Base-by-base conservation (phyloP, 2,888 invertebrate species). In the Lymantria dispar region DNA sequence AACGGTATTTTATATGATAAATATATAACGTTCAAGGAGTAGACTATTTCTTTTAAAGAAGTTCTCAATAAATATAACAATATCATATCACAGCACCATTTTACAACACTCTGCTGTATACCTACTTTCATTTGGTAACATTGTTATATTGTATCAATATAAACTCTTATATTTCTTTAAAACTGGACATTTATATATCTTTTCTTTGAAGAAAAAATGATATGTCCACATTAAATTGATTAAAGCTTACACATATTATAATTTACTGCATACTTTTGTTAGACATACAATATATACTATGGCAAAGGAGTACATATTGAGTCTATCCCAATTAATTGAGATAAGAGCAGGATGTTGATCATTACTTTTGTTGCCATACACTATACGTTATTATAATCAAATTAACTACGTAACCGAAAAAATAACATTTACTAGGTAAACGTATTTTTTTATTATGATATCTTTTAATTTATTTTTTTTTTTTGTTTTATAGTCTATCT, bases 41-140 rank as follows among this genome's bases (percentile, higher is more conserved):
- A 69, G 63, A 56, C 61, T 66, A 72, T 70, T 68, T 69, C 64
- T 68, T 58, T 68, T 22, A 22, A 22, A 22, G 65, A 72, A 72
- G 66, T 68, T 50, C 71, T 71, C 64, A 64, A 75, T 70, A 76
- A 76, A 72, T 80, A 76, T 72, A 79, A 78, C 72, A 81, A 78
- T 79, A 82, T 74, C 78, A 80, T 83, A 85, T 83, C 83, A 85
- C 82, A 85, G 85, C 77, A 78, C 79, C 77, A 74, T 70, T 71
- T 76, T 74, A 79, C 78, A 80, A 74, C 76, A 72, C 60, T 64
- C 70, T 69, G 76, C 76, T 81, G 76, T 67, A 68, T 72, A 73
- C 68, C 68, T 74, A 73, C 68, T 68, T 74, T 70, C 66, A 72
- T 72, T 74, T 76, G 72, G 67, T 76, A 76, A 78, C 70, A 22